A percentile compares a stretch with the other conserved stretches of the same genome.
phyloP scores from a whole-genome alignment of 2,888 invertebrate species.

The Andrena praecox region DNA sequence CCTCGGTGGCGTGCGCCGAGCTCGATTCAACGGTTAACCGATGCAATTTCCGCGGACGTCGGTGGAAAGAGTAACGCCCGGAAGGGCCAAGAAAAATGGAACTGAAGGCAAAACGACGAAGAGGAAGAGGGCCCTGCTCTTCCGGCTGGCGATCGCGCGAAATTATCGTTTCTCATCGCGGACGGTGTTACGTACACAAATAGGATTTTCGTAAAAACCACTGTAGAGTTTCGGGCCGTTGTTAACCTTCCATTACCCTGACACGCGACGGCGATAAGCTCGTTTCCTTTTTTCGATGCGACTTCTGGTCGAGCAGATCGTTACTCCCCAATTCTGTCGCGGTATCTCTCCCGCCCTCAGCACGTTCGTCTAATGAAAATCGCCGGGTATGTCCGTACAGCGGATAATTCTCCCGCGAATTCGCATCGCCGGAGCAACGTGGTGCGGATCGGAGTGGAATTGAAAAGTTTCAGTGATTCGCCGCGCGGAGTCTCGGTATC shows the following conservation, averaged over 20 bases:
- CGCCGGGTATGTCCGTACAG: not conserved
- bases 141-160: slow-evolving; percentile 14
- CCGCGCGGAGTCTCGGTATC: no score
- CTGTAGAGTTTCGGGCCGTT: not conserved
- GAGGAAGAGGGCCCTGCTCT: not conserved
- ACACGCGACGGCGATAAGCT: slow-evolving; percentile 9
- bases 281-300: not conserved
- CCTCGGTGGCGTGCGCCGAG: slow-evolving; percentile 45
- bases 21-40: slow-evolving; percentile 57
- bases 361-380: not conserved
- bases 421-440: no score
- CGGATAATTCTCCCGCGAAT: no score
- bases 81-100: slow-evolving; percentile 44
- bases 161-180: slow-evolving; percentile 36
- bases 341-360: no score
- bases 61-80: slow-evolving; percentile 53
- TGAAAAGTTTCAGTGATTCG: no score
- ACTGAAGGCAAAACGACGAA: slow-evolving; percentile 10
- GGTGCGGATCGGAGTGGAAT: no score
- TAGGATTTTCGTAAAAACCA: not conserved
- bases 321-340: not conserved
- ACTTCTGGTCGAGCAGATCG: not conserved
- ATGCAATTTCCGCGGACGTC: slow-evolving; percentile 64
- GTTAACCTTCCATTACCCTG: slow-evolving; percentile 4
- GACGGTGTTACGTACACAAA: slow-evolving; percentile 6